Base-by-base conservation (phyloP, 2,797 vertebrate species). In the Sebastes oblongus region DNA sequence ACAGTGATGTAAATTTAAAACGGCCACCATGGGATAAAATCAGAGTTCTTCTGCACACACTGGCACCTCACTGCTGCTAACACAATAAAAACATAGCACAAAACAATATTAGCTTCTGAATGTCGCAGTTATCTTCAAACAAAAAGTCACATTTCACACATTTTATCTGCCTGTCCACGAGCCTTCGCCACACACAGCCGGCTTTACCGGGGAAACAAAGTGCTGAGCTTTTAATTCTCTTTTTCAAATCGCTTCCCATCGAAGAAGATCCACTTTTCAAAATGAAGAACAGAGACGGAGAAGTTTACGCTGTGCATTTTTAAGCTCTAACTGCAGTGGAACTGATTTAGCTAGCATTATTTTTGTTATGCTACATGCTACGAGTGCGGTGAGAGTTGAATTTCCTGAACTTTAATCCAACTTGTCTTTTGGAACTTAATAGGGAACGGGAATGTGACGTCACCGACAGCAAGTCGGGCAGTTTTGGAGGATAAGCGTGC, bases 21-120 rank as follows among this genome's bases (percentile, higher is more conserved):
- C 76, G 67, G 55, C 70, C 66, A 72, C 78, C 4, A 12, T 36
- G 24, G 27, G 32, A 70, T 27, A 16, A 60, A 77, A 39, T 46
- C 18, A 7, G 4, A 36, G 8, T 29, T 58, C 10, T 60, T 39
- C 50, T 39, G n/a, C 64, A 83, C 22, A 78, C 29, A 72, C 52
- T 54, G 64, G 39, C 50, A 32, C 24, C 76, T 68, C 62, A 78
- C 29, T 12, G 27, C 70, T 67, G 27, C 73, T 65, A 75, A 83
- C 66, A 83, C 73, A 27, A 70, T 46, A 7, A 75, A 64, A 77
- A 83, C 54, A 55, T 3, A 61, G 25, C 10, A 61, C 25, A 66
- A 71, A 74, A 42, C 18, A 67, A 59, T 64, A 78, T 68, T 72
- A 60, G 32, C 66, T 71, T 22, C 5, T 14, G 16, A 58, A 61